phyloP scores from a whole-genome alignment of 2,797 vertebrate species.

The Gorsachius magnificus region DNA sequence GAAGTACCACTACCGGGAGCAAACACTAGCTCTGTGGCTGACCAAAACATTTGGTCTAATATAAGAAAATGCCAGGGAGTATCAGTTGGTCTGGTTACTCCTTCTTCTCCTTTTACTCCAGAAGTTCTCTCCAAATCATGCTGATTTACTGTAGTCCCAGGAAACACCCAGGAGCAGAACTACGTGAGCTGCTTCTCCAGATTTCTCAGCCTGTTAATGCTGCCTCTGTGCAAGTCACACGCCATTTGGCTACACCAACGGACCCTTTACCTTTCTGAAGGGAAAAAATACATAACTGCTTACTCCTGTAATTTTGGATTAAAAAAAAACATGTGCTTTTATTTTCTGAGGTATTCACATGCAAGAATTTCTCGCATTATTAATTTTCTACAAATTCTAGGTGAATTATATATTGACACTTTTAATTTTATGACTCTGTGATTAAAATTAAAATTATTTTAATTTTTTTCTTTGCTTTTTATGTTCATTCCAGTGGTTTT shows the following conservation, averaged over 20 bases:
- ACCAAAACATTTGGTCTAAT: neutral
- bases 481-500: neutral
- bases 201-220: neutral
- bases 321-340: neutral
- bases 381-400: neutral
- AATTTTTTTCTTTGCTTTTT: neutral
- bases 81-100: neutral
- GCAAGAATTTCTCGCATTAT: neutral
- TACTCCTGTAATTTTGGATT: neutral
- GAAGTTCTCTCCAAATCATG: neutral
- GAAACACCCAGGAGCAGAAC: neutral
- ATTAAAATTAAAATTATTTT: neutral
- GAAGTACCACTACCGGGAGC: neutral
- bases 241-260: accelerated
- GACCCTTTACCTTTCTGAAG: neutral
- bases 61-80: neutral
- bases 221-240: neutral
- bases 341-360: neutral
- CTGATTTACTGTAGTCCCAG: neutral
- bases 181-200: neutral
- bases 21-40: neutral
- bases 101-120: neutral
- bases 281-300: neutral
- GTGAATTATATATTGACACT: neutral
- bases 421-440: neutral